phyloP scores from a whole-genome alignment of 2,888 invertebrate genomes.

The Synanthedon andrenaeformis region DNA sequence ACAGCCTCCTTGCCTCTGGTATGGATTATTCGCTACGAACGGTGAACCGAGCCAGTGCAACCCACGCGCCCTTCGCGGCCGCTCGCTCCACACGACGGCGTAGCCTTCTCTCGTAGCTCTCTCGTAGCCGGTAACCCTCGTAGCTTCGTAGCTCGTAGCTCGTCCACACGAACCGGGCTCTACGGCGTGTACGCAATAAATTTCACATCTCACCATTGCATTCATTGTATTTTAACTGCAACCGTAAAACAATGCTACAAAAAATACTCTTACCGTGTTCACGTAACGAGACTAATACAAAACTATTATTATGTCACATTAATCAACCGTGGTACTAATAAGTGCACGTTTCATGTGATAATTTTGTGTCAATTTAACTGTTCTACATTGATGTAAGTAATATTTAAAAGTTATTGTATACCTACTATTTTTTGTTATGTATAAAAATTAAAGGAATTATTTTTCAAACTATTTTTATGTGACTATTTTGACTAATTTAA shows the following conservation, averaged over 20 bases:
- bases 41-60: constrained; percentile 51
- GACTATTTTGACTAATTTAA: too few relatives aligned
- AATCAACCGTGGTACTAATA: constrained; percentile 47
- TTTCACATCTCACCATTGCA: constrained; percentile 27
- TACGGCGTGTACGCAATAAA: constrained; percentile 12
- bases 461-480: too few relatives aligned
- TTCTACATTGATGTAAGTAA: constrained; percentile 29
- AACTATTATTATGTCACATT: constrained; percentile 38
- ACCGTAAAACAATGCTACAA: constrained; percentile 46
- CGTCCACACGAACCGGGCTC: constrained; percentile 7
- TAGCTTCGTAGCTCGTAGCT: constrained; percentile 29
- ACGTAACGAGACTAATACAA: constrained; percentile 42
- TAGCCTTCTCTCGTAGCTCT: constrained; percentile 6
- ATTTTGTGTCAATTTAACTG: constrained; percentile 14
- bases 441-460: too few relatives aligned
- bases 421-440: too few relatives aligned
- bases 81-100: constrained; percentile 21
- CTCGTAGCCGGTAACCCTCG: constrained; percentile 12
- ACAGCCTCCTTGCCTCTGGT: constrained; percentile 60
- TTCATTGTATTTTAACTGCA: constrained; percentile 10
- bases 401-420: constrained; percentile 1
- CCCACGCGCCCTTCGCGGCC: constrained; percentile 51
- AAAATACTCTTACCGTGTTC: constrained; percentile 37
- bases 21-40: constrained; percentile 63
- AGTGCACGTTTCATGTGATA: constrained; percentile 36